Base-by-base conservation (phyloP, 1,140 invertebrate genomes). In the Danaus melanippus region DNA sequence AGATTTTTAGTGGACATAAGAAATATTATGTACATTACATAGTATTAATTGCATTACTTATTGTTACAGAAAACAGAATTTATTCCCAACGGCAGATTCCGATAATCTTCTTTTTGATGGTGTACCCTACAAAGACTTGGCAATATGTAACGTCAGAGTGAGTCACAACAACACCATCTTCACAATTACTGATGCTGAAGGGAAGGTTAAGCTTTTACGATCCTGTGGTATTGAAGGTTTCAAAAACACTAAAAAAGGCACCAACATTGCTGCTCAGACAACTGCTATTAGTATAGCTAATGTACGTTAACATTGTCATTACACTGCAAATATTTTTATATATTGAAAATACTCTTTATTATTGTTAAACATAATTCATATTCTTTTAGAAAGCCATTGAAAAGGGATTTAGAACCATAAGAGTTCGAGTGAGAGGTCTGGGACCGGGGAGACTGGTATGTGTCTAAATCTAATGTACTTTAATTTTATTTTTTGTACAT, bases 211-310 rank as follows among this genome's bases (percentile, higher is more conserved):
- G 64, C 46, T 92, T 0, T 84, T 92, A 10, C 85, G 92, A 51
- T 91, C 94, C 7, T 93, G 95, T 90, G 95, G 96, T 11, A 90
- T 93, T 58, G 97, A 98, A 86, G 97, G 97, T 17, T 99, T 97
- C 74, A 98, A 97, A 84, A 96, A 98, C 87, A 92, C 96, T 4
- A 92, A 92, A 64, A 98, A 98, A 87, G 97, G 96, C 58, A 98
- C 97, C 8, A 98, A 97, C 80, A 93, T 98, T 70, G 97, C 97
- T 46, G 97, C 96, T 10, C 97, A 99, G 87, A 94, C 96, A 41
- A 95, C 96, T 50, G 97, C 94, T 12, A 90, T 97, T 41, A 91
- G 89, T 58, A 84, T 96, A 69, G 92, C 92, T 50, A 86, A 74
- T 44, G 94, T 94, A 83, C 89, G 89, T 87, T 32, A 32, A 32